These are phyloP conservation scores for Nilaparvata lugens DNA, from an alignment of 1,140 invertebrate genomes.

Conservation along the genomic window DNA sequence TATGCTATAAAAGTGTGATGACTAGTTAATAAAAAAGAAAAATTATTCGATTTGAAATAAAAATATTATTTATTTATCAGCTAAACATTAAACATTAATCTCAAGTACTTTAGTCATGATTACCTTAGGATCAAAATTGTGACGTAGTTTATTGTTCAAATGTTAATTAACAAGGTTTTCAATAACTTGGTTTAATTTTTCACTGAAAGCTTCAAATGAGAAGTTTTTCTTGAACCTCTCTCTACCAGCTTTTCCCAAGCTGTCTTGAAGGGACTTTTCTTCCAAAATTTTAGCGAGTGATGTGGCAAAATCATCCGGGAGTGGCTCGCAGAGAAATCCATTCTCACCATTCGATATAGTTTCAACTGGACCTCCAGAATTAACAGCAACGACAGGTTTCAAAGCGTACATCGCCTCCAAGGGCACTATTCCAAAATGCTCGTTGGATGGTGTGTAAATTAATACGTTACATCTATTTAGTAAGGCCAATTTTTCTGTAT, in stretches of 20 bases:
- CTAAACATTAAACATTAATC: no score
- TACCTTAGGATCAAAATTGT: no score
- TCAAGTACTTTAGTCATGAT: no score
- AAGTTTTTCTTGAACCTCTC: slow-evolving; percentile 65
- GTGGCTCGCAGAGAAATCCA: slow-evolving; percentile 74
- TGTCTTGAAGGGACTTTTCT: slow-evolving; percentile 36
- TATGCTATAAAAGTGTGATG: no score
- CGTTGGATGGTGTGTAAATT: slow-evolving; percentile 91
- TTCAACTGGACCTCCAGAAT: slow-evolving; percentile 92
- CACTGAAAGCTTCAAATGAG: slow-evolving; percentile 67
- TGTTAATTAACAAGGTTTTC: slow-evolving; percentile 29
- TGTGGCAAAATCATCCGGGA: slow-evolving; percentile 59
- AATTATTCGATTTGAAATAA: no score
- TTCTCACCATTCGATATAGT: slow-evolving; percentile 82
- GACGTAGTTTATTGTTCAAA: no score
- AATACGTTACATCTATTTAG: slow-evolving; percentile 65
- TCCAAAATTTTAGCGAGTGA: slow-evolving; percentile 54
- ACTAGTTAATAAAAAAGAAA: no score
- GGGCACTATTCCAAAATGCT: slow-evolving; percentile 99
- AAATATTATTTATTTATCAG: no score
- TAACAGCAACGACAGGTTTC: slow-evolving; percentile 90
- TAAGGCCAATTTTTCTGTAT: slow-evolving; percentile 72
- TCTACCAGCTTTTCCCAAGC: slow-evolving; percentile 60
- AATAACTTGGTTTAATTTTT: slow-evolving; percentile 53
- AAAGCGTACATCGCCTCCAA: slow-evolving; percentile 94